Base-by-base conservation (phyloP, 2,797 vertebrate species). In the Enteromius afrohamiltoni region DNA sequence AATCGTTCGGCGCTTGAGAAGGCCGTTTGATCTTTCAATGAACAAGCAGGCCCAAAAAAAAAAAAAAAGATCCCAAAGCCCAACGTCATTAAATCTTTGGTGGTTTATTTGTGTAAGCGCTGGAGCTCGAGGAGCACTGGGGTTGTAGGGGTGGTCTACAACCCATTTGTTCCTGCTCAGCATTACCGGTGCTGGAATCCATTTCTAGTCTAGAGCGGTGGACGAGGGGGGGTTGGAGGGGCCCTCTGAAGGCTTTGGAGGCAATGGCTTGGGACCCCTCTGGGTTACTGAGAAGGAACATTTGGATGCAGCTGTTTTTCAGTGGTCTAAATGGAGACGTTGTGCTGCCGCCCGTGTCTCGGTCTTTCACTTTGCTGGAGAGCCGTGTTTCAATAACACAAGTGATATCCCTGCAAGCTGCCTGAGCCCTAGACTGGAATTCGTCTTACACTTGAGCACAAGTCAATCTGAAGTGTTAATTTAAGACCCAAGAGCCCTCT, bases 61-160 rank as follows among this genome's bases (percentile, higher is more conserved):
- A 88, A 88, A 89, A 91, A 88, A 88, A 94, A 73, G 77, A 86
- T 91, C 91, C 89, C 16, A 76, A 93, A 89, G 78, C 87, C 85
- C 42, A 7, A 88, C 89, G 83, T 92, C 92, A 92, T 92, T 91
- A 92, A 92, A 93, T 91, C 91, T 83, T 85, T 84, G 87, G 83
- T 42, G 79, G 91, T 93, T 94, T 95, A 93, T 95, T 95, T 95
- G 88, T 91, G 70, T 90, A 92, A 92, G 91, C 86, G 34, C 87
- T 70, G 80, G 85, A 89, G 85, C 81, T 16, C 80, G 29, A 34
- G 29, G 62, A 34, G 29, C 62, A 1, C 16, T 34, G 80, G 14
- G 85, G 84, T 75, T 84, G 55, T 81, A 58, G 85, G 92, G 93
- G 92, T 93, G 93, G 92, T 93, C 93, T 70, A 13, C 85, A 51